Percentiles rank a stretch among this genome's conserved stretches.
These are phyloP conservation scores for Caloenas nicobarica DNA, from an alignment of 2,113 vertebrate species.

Conservation along the genomic window DNA sequence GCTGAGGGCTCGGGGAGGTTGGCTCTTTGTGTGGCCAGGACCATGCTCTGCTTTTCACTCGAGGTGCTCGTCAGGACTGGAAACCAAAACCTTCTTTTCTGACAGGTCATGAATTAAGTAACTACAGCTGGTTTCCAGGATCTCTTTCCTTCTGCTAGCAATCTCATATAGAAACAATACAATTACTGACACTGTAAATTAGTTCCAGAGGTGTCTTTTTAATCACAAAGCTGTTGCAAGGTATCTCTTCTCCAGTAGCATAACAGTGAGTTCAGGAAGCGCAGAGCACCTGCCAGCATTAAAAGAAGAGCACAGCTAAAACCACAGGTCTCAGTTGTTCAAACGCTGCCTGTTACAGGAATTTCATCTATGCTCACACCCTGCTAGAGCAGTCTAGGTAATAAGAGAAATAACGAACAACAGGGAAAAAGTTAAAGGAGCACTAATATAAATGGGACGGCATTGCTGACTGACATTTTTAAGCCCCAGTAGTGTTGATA, in stretches of 20 bases:
- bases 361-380: neutral
- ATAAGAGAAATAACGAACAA: neutral
- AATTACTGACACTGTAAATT: neutral
- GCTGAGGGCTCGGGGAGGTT: neutral
- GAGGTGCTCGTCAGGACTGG: neutral
- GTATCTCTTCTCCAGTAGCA: neutral
- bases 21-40: neutral
- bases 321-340: neutral
- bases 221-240: neutral
- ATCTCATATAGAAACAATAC: neutral
- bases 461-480: neutral
- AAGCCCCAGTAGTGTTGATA: neutral
- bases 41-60: neutral
- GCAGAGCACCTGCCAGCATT: neutral
- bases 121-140: neutral
- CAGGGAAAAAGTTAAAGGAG: neutral
- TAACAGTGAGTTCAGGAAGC: neutral
- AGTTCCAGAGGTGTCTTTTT: neutral
- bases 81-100: slow-evolving; percentile 6
- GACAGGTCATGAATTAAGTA: slow-evolving; percentile 10
- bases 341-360: neutral
- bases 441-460: neutral
- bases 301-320: neutral
- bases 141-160: neutral
- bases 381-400: neutral